Evolutionary conservation across 2,113 vertebrate genomes (phyloP).

Genomic region (Thinocorus orbignyianus): DNA sequence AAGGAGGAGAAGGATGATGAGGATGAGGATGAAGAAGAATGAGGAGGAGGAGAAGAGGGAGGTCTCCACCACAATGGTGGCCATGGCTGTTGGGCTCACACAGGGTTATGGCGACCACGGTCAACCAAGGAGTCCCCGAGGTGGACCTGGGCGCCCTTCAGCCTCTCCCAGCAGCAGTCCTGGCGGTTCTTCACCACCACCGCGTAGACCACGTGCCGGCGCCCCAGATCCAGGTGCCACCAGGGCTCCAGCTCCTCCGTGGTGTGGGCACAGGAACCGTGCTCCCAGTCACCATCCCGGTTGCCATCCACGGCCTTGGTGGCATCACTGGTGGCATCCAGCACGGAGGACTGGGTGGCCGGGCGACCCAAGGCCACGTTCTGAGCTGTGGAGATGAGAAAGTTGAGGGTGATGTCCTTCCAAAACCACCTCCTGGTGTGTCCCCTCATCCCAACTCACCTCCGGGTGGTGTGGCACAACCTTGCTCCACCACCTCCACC

Average conservation of each 20-base stretch:
- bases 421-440: no score
- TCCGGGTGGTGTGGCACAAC: not conserved
- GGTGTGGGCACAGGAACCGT: not conserved
- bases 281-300: not conserved
- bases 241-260: not conserved
- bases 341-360: not conserved
- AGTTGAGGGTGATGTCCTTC: not conserved
- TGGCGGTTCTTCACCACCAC: not conserved
- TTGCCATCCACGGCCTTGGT: not conserved
- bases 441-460: not conserved
- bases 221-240: not conserved
- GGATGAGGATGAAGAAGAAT: no score
- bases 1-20: no score
- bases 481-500: not conserved
- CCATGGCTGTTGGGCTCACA: not conserved
- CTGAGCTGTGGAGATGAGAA: not conserved
- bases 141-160: not conserved
- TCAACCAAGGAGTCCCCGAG: not conserved
- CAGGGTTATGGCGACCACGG: not conserved
- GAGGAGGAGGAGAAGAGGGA: not conserved
- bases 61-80: fast-evolving
- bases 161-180: not conserved
- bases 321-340: not conserved
- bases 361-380: not conserved
- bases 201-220: not conserved